Percentiles rank a stretch among this genome's conserved stretches.
Conservation (phyloP, 1,140 invertebrate species). For the Drosophila ficusphila region DNA sequence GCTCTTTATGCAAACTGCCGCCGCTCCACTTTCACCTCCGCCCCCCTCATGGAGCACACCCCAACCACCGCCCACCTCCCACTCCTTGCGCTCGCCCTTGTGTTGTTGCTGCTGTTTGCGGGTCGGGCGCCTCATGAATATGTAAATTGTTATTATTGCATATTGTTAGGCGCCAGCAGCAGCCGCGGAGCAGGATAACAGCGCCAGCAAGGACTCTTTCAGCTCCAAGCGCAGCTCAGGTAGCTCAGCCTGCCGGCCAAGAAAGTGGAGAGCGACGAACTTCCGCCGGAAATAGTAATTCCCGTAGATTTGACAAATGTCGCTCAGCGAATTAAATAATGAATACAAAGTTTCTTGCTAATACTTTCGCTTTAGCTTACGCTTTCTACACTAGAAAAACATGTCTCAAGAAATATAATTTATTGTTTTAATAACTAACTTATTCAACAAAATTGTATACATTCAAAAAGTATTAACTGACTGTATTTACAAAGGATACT, state of each 20-base stretch:
- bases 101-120: constrained; percentile 57
- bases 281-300: constrained; percentile 41
- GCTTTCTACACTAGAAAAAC: neutral
- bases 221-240: constrained; percentile 36
- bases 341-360: constrained; percentile 24
- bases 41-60: neutral
- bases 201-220: constrained; percentile 20
- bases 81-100: neutral
- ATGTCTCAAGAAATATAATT: too few relatives aligned
- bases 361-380: constrained; percentile 1
- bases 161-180: constrained; percentile 72
- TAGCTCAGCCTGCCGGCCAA: constrained; percentile 3
- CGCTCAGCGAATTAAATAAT: constrained; percentile 28
- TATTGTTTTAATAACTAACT: too few relatives aligned
- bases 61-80: neutral
- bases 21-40: constrained; percentile 2
- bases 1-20: constrained; percentile 78
- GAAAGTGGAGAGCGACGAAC: constrained; percentile 1
- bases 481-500: too few relatives aligned
- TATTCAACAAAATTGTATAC: too few relatives aligned
- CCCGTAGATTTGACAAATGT: constrained; percentile 47
- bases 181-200: constrained; percentile 28
- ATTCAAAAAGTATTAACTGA: too few relatives aligned
- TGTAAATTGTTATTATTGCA: constrained; percentile 82
- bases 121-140: constrained; percentile 75